Conservation (phyloP, 2,888 invertebrate species). For the Tridacna crocea region DNA sequence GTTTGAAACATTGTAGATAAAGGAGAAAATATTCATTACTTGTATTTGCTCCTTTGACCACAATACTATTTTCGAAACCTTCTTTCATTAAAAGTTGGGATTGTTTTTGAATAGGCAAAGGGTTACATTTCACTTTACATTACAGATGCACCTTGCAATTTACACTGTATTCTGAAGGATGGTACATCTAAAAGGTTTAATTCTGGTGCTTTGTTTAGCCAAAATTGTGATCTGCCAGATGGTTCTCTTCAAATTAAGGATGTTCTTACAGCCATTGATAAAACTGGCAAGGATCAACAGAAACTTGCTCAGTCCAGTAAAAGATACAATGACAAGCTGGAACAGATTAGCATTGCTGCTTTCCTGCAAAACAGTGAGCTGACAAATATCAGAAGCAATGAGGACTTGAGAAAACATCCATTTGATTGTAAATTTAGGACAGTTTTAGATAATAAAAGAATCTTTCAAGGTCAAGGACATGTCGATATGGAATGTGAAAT, state of each 20-base stretch:
- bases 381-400: background rate
- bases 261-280: constrained; percentile 43
- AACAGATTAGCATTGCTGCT: constrained; percentile 44
- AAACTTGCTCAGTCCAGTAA: constrained; percentile 9
- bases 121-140: background rate
- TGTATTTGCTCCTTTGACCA: no score
- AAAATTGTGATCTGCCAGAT: background rate
- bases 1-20: no score
- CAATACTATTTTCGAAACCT: no score
- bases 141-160: constrained; percentile 42
- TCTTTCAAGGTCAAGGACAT: constrained; percentile 5
- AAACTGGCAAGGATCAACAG: constrained; percentile 36
- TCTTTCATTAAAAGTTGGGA: no score
- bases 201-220: background rate
- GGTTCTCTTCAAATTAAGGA: constrained; percentile 48
- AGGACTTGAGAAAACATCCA: background rate
- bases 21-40: no score
- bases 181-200: constrained; percentile 6
- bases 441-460: background rate
- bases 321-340: constrained; percentile 16
- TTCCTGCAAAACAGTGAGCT: constrained; percentile 23
- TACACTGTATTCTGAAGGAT: constrained; percentile 33
- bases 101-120: no score
- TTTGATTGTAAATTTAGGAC: background rate
- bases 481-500: constrained; percentile 44